A percentile compares a stretch with the other conserved stretches of the same genome.
Conservation (phyloP, 2,888 invertebrate species). For the Minunthozetes semirufus region DNA sequence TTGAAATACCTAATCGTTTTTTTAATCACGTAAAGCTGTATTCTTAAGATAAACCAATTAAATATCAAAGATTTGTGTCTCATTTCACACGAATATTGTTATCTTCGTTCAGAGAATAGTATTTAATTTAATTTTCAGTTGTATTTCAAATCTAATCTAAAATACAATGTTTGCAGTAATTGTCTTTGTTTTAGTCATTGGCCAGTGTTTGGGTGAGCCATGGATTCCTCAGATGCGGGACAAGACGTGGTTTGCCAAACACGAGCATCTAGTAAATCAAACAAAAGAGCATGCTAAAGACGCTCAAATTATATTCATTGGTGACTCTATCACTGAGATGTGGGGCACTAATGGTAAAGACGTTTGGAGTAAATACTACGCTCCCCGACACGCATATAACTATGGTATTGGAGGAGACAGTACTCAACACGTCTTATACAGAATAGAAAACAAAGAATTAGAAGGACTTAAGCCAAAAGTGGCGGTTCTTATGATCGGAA, state of each 20-base stretch:
- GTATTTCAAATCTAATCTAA: too few relatives aligned
- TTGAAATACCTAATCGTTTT: too few relatives aligned
- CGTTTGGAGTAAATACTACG: not conserved
- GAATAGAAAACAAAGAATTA: constrained; percentile 78
- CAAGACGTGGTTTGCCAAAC: not conserved
- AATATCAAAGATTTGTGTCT: too few relatives aligned
- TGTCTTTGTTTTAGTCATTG: too few relatives aligned
- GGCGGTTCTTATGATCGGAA: constrained; percentile 3
- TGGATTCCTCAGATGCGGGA: too few relatives aligned
- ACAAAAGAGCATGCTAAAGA: not conserved
- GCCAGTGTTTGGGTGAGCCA: too few relatives aligned
- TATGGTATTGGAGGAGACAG: constrained; percentile 82
- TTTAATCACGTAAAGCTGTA: too few relatives aligned
- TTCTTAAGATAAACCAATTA: too few relatives aligned
- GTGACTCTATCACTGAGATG: not conserved
- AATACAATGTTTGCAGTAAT: too few relatives aligned
- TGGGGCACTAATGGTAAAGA: not conserved
- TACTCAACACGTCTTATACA: constrained; percentile 84
- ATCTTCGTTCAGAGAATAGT: too few relatives aligned
- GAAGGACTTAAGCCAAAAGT: constrained; percentile 83
- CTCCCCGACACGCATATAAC: constrained; percentile 52
- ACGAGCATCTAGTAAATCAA: not conserved
- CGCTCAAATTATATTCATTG: not conserved
- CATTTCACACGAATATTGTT: too few relatives aligned
- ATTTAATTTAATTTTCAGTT: too few relatives aligned